Conservation (phyloP, 2,888 invertebrate species). For the Malthinus flaveolus region DNA sequence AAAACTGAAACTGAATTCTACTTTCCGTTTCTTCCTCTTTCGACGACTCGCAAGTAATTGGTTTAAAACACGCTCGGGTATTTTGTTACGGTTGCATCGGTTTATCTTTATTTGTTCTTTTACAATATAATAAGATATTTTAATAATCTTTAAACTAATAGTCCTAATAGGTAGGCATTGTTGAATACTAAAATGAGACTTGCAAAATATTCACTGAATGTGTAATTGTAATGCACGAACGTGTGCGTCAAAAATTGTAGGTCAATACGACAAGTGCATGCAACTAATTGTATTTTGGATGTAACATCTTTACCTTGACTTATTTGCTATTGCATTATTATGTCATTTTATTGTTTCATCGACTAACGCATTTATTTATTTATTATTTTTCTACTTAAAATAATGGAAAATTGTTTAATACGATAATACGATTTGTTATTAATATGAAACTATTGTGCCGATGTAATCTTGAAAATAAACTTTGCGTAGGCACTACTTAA, state of each 20-base stretch:
- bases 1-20: constrained; percentile 9
- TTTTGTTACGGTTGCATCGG: background rate
- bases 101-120: background rate
- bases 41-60: background rate
- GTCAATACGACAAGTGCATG: constrained; percentile 18
- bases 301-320: constrained; percentile 17
- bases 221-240: constrained; percentile 1
- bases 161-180: constrained; percentile 3
- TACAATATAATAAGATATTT: background rate
- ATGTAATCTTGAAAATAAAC: no score
- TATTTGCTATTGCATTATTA: constrained; percentile 8
- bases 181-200: constrained; percentile 14
- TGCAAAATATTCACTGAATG: constrained; percentile 10
- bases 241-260: constrained; percentile 13
- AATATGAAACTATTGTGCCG: no score
- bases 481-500: no score
- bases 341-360: constrained; percentile 7
- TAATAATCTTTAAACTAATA: background rate
- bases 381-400: no score
- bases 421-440: no score
- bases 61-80: background rate
- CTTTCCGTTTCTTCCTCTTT: background rate
- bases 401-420: no score
- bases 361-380: background rate
- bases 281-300: constrained; percentile 13